Percentiles rank a stretch among this genome's conserved stretches.
phyloP scores from a whole-genome alignment of 2,888 invertebrate species.

The Macaria liturata region DNA sequence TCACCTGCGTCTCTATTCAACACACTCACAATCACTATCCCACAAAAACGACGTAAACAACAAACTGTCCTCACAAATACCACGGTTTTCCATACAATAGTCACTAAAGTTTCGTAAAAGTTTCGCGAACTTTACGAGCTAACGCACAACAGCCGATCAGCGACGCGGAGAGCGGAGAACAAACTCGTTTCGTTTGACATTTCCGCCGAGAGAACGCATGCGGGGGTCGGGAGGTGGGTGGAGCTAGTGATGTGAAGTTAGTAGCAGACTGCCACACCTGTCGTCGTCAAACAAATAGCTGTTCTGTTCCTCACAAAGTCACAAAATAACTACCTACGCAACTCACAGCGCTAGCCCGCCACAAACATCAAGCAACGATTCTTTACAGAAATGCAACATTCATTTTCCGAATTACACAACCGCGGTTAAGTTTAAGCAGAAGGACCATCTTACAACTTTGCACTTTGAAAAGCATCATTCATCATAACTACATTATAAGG shows the following conservation, averaged over 20 bases:
- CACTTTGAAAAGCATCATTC: too few species aligned
- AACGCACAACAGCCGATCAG: constrained; percentile 36
- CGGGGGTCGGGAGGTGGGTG: constrained; percentile 42
- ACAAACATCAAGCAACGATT: too few species aligned
- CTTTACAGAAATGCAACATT: too few species aligned
- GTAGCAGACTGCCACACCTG: constrained; percentile 62
- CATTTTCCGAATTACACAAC: too few species aligned
- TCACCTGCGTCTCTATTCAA: constrained; percentile 62
- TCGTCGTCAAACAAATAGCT: constrained; percentile 31
- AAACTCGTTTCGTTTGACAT: constrained; percentile 64
- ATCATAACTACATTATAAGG: too few species aligned
- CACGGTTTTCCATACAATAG: constrained; percentile 34
- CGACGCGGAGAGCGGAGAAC: constrained; percentile 58
- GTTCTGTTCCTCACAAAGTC: constrained; percentile 3
- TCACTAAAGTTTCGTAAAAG: constrained; percentile 48
- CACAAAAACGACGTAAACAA: constrained; percentile 35
- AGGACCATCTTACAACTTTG: too few species aligned
- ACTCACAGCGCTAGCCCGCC: too few species aligned
- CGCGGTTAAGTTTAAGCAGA: too few species aligned
- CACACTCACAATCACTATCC: constrained; percentile 68
- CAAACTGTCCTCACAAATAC: constrained; percentile 31
- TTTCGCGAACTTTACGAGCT: constrained; percentile 58
- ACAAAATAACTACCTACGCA: too few species aligned
- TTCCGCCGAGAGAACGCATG: constrained; percentile 32
- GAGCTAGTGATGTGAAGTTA: constrained; percentile 35